A percentile compares a stretch with the other conserved stretches of the same genome.
Evolutionary conservation across 2,888 invertebrate genomes (phyloP).

Genomic region (Mycalesis mineus): DNA sequence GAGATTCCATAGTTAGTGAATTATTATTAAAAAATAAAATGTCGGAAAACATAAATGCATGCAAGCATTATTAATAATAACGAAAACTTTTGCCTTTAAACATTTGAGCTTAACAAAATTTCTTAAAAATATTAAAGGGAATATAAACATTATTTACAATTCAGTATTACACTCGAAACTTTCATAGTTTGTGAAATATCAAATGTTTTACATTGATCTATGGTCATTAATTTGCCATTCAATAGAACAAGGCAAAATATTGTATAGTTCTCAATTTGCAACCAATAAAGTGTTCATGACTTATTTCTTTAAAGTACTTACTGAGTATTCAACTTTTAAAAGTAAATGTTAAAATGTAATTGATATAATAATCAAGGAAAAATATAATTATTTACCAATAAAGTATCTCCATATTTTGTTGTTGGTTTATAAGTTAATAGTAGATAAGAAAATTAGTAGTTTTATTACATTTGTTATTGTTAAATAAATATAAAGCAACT

Average conservation of each 20-base stretch:
- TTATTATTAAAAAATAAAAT: not conserved
- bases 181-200: too few relatives aligned
- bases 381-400: not conserved
- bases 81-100: too few relatives aligned
- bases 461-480: not conserved
- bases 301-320: not conserved
- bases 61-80: not conserved
- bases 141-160: too few relatives aligned
- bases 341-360: too few relatives aligned
- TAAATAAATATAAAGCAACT: not conserved
- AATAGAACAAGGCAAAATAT: too few relatives aligned
- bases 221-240: too few relatives aligned
- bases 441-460: not conserved
- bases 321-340: not conserved
- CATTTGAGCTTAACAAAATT: too few relatives aligned
- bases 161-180: too few relatives aligned
- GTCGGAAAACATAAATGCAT: not conserved
- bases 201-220: too few relatives aligned
- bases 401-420: not conserved
- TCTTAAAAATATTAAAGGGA: too few relatives aligned
- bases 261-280: too few relatives aligned
- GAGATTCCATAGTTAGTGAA: not conserved
- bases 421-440: not conserved
- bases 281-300: too few relatives aligned
- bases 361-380: not conserved